Conservation (phyloP, 2,888 invertebrate genomes). For the Scaptomyza flava region DNA sequence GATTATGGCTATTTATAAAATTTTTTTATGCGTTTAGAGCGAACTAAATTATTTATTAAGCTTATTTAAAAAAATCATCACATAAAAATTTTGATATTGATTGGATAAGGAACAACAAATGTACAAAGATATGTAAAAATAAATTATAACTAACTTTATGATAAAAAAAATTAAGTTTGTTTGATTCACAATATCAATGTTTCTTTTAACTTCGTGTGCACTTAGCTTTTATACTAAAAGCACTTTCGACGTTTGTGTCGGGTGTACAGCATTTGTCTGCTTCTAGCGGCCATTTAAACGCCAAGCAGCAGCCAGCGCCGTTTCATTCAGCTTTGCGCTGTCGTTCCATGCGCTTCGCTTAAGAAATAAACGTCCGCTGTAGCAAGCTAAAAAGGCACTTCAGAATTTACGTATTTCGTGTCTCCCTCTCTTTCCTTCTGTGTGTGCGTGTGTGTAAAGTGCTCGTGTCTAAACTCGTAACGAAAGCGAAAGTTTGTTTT, state of each 20-base stretch:
- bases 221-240: background rate
- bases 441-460: slow-evolving; percentile 19
- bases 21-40: background rate
- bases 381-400: slow-evolving; percentile 5
- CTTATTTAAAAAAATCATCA: background rate
- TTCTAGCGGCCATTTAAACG: slow-evolving; percentile 53
- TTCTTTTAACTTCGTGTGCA: too few species aligned
- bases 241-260: slow-evolving; percentile 38
- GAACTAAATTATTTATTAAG: background rate
- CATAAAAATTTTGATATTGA: too few species aligned
- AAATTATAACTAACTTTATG: background rate
- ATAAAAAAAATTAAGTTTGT: background rate
- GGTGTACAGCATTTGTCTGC: slow-evolving; percentile 42
- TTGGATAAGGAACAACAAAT: too few species aligned
- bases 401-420: slow-evolving; percentile 53
- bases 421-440: background rate
- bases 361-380: background rate
- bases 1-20: background rate
- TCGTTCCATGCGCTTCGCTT: slow-evolving; percentile 54
- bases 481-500: slow-evolving; percentile 73
- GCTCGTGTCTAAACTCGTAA: slow-evolving; percentile 58
- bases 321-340: slow-evolving; percentile 66
- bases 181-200: background rate
- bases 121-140: too few species aligned
- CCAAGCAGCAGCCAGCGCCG: slow-evolving; percentile 45